Conservation (phyloP, 2,797 vertebrate genomes). For the Amazona finschi region DNA sequence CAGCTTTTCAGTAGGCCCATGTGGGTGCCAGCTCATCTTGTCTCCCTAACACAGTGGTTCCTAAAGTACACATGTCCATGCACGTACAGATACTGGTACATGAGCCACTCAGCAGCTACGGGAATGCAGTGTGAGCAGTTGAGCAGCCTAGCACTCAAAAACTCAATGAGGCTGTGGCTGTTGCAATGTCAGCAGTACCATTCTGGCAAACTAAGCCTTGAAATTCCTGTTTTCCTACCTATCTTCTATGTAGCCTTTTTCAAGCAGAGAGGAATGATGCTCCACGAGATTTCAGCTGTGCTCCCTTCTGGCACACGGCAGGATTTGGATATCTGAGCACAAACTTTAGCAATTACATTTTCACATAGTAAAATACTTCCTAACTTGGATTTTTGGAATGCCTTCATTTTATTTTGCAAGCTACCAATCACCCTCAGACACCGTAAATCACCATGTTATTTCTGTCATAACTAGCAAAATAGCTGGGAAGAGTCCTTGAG, state of each 20-base stretch:
- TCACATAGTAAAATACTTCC: conserved; percentile 27
- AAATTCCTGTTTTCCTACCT: conserved; percentile 3
- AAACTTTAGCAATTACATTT: conserved; percentile 1
- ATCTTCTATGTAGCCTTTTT: neutral
- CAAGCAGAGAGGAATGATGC: neutral
- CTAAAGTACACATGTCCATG: neutral
- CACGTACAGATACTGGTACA: neutral
- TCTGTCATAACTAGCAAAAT: neutral
- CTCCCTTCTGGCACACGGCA: neutral
- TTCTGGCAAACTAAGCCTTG: neutral
- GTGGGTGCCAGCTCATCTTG: neutral
- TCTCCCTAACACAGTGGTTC: neutral
- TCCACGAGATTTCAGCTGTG: neutral
- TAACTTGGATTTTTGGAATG: conserved; percentile 6
- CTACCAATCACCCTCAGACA: neutral
- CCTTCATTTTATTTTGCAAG: conserved; percentile 14
- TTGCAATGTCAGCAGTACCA: neutral
- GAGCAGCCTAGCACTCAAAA: neutral
- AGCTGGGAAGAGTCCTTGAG: neutral
- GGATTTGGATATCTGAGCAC: neutral
- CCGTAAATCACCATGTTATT: neutral
- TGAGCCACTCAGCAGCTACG: neutral
- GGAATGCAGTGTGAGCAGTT: neutral
- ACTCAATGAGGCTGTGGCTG: neutral
- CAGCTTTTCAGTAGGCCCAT: neutral